phyloP scores from a whole-genome alignment of 2,113 vertebrate genomes.

The Progne subis region DNA sequence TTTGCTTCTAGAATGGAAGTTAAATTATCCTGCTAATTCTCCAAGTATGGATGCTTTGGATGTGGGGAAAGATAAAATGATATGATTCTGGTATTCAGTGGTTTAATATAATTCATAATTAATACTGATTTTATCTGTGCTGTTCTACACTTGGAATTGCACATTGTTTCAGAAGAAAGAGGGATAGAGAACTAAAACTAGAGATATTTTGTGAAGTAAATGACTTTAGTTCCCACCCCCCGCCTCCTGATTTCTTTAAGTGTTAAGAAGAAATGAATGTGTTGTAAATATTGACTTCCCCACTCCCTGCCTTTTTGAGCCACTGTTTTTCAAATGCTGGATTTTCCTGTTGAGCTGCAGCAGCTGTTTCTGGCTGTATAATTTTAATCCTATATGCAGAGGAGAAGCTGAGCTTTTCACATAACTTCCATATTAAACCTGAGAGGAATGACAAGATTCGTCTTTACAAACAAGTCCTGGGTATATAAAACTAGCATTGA shows the following conservation, averaged over 20 bases:
- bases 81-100: background rate
- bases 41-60: background rate
- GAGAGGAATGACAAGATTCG: too few relatives aligned
- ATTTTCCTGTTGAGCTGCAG: conserved; percentile 14
- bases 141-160: background rate
- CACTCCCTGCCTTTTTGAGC: background rate
- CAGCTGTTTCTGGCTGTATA: conserved; percentile 53
- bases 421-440: conserved; percentile 41
- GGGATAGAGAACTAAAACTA: background rate
- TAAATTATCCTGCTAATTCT: background rate
- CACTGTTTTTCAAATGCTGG: conserved; percentile 19
- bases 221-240: background rate
- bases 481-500: too few relatives aligned
- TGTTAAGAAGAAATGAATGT: background rate
- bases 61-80: background rate
- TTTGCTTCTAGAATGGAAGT: background rate
- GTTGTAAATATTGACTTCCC: background rate
- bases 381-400: conserved; percentile 53
- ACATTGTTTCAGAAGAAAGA: background rate
- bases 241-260: background rate
- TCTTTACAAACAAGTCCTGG: too few relatives aligned
- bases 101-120: background rate
- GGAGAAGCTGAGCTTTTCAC: conserved; percentile 37
- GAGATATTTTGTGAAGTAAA: background rate
- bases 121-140: background rate